phyloP scores from a whole-genome alignment of 2,888 invertebrate genomes.

The Proisotoma minuta region DNA sequence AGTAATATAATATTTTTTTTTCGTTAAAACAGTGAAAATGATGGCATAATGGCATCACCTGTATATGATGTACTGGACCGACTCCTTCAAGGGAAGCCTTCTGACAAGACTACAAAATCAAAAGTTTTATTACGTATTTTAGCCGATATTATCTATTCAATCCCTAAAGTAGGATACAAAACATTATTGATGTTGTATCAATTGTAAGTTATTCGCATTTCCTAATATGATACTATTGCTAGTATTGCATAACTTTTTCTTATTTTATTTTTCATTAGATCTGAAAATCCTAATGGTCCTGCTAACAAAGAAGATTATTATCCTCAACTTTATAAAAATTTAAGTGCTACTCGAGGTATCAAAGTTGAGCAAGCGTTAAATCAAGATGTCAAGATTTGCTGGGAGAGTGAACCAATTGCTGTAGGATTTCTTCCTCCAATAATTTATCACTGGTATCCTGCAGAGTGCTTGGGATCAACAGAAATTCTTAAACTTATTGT shows the following conservation, averaged over 20 bases:
- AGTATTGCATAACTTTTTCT: background rate
- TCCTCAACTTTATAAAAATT: slow-evolving; percentile 36
- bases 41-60: slow-evolving; percentile 27
- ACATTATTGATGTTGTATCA: slow-evolving; percentile 40
- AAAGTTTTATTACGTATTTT: slow-evolving; percentile 41
- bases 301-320: slow-evolving; percentile 17
- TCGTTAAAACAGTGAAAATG: background rate
- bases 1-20: background rate
- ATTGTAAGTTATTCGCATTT: slow-evolving; percentile 21
- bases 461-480: slow-evolving; percentile 63
- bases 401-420: slow-evolving; percentile 41
- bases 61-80: slow-evolving; percentile 34
- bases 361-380: slow-evolving; percentile 42
- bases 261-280: background rate
- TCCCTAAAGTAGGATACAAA: slow-evolving; percentile 37
- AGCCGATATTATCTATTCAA: slow-evolving; percentile 35
- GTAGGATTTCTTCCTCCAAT: slow-evolving; percentile 40
- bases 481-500: slow-evolving; percentile 84
- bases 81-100: slow-evolving; percentile 35
- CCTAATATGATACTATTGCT: background rate
- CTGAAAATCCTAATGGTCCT: slow-evolving; percentile 25
- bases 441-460: slow-evolving; percentile 41
- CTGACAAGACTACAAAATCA: slow-evolving; percentile 37
- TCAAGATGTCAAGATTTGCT: slow-evolving; percentile 43
- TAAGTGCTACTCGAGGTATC: slow-evolving; percentile 37